Evolutionary conservation across 2,113 vertebrate genomes (phyloP).

Genomic region (Megalops atlanticus): DNA sequence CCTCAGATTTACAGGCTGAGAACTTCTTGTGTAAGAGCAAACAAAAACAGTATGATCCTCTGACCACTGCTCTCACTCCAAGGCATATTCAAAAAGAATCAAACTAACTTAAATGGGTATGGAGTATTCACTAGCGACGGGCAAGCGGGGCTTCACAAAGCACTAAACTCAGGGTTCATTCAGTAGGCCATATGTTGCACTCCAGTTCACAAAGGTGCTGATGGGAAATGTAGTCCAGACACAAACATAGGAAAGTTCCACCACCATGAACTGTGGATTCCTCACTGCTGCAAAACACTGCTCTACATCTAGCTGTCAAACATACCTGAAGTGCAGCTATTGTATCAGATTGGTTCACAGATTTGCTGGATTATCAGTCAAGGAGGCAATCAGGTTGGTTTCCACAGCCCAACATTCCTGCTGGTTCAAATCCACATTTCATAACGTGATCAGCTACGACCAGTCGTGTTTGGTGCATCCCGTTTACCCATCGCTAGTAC

Average conservation of each 20-base stretch:
- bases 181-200: background rate
- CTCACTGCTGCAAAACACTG: background rate
- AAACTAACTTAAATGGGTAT: background rate
- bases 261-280: background rate
- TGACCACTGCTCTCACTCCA: constrained; percentile 22
- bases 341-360: background rate
- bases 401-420: background rate
- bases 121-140: background rate
- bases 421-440: no score
- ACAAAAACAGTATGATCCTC: constrained; percentile 10
- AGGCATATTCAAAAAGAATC: constrained; percentile 25
- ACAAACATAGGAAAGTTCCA: background rate
- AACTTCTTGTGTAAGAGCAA: constrained; percentile 31
- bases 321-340: no score
- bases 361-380: background rate
- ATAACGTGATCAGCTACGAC: no score
- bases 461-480: no score
- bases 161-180: background rate
- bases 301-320: no score
- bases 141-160: background rate
- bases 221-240: background rate
- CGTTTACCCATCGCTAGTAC: background rate
- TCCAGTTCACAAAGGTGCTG: background rate
- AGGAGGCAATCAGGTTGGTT: background rate
- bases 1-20: background rate